phyloP scores from a whole-genome alignment of 2,888 invertebrate genomes.

The Nomada fabriciana region DNA sequence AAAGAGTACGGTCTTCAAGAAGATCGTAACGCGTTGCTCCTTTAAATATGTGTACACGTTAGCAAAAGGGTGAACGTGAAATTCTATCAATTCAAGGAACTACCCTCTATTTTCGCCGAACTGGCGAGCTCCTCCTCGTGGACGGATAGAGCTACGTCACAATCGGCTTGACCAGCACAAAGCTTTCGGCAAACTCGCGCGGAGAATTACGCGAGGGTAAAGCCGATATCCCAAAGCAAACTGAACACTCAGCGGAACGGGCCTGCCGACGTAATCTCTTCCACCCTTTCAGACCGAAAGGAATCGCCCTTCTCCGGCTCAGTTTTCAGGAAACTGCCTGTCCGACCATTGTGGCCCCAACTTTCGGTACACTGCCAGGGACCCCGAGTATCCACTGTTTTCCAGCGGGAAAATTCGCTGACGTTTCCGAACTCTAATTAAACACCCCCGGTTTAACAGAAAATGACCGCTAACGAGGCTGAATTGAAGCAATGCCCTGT shows the following conservation, averaged over 20 bases:
- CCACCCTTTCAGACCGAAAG: conserved; percentile 48
- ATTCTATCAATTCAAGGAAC: not conserved
- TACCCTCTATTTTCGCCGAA: conserved; percentile 26
- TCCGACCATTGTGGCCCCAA: conserved; percentile 19
- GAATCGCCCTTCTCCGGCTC: conserved; percentile 48
- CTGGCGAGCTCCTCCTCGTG: not conserved
- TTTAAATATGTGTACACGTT: not conserved
- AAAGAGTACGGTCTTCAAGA: not conserved
- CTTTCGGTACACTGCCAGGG: conserved; percentile 14
- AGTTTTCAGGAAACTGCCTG: conserved; percentile 33
- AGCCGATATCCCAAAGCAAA: conserved; percentile 62
- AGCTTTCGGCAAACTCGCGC: conserved; percentile 43
- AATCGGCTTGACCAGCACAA: conserved; percentile 61
- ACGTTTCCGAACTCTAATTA: conserved; percentile 24
- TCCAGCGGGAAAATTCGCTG: conserved; percentile 37
- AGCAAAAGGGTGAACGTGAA: not conserved
- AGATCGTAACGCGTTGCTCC: not conserved
- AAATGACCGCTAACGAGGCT: conserved; percentile 11
- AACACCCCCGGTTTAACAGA: conserved; percentile 21
- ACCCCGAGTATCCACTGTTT: conserved; percentile 1
- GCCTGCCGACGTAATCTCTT: conserved; percentile 56
- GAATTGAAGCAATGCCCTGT: conserved; percentile 1
- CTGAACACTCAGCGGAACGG: conserved; percentile 62
- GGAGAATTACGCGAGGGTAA: conserved; percentile 19
- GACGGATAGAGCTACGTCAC: conserved; percentile 4